A percentile compares a stretch with the other conserved stretches of the same genome.
Conservation (phyloP, 2,113 vertebrate species). For the Hippolais icterina region DNA sequence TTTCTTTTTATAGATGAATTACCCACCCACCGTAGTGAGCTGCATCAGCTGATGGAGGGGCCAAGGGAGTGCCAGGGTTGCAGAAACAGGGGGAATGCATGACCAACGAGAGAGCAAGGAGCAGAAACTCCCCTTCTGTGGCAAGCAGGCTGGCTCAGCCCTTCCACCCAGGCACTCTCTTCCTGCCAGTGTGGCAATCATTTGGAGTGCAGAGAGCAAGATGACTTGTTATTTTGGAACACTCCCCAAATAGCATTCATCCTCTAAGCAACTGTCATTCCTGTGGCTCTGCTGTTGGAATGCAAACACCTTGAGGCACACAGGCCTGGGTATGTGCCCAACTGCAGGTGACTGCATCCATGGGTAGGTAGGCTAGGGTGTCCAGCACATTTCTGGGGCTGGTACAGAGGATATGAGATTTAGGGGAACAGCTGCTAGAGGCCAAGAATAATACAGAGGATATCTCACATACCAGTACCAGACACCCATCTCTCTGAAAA, state of each 20-base stretch:
- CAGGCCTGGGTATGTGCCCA: not conserved
- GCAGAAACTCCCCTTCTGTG: conserved; percentile 1
- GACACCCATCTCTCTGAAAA: not conserved
- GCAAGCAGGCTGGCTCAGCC: not conserved
- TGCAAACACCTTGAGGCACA: not conserved
- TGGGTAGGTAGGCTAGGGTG: fast-evolving
- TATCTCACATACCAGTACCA: not conserved
- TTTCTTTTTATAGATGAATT: not conserved
- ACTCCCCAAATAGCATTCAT: not conserved
- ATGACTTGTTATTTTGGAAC: conserved; percentile 19
- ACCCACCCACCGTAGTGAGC: not conserved
- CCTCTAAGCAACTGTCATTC: not conserved
- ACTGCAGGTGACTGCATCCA: not conserved
- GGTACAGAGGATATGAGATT: not conserved
- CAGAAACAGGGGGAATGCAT: not conserved
- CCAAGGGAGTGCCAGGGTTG: not conserved
- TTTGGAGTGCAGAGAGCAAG: not conserved
- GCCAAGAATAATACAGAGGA: not conserved
- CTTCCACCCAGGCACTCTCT: not conserved
- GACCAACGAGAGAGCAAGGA: not conserved
- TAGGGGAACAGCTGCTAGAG: not conserved
- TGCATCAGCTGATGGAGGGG: not conserved
- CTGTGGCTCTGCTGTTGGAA: not conserved
- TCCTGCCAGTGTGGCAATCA: not conserved
- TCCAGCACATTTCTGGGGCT: not conserved